Conservation (phyloP, 2,797 vertebrate species). For the Carduelis carduelis region DNA sequence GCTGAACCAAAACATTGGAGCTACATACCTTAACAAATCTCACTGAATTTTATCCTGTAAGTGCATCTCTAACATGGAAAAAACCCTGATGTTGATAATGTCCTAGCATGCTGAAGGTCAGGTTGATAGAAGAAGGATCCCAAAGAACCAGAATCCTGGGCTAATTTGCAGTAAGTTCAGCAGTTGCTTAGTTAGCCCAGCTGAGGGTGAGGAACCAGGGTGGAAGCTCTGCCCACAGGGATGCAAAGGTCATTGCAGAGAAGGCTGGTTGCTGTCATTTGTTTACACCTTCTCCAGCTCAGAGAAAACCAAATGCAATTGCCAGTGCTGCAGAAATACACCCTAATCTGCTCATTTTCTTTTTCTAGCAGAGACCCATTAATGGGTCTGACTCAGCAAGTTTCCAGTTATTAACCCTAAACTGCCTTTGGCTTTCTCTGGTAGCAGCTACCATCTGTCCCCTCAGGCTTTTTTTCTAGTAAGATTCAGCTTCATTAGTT, state of each 20-base stretch:
- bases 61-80: background rate
- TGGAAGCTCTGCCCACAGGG: background rate
- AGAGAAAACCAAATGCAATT: background rate
- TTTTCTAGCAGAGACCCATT: background rate
- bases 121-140: background rate
- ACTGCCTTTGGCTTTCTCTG: background rate
- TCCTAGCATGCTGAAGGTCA: conserved; percentile 42
- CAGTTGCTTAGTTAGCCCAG: background rate
- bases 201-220: background rate
- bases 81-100: background rate
- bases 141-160: background rate
- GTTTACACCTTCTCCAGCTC: background rate
- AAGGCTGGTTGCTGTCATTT: background rate
- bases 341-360: background rate
- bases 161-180: background rate
- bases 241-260: background rate
- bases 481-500: background rate
- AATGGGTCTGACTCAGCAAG: background rate
- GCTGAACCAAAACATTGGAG: conserved; percentile 61
- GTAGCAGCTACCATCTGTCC: background rate
- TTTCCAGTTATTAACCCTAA: background rate
- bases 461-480: background rate
- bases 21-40: conserved; percentile 55
- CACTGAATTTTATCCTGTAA: background rate
- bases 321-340: background rate